A percentile compares a stretch with the other conserved stretches of the same genome.
Evolutionary conservation across 1,140 invertebrate species (phyloP).

Genomic region (Megalopta genalis): DNA sequence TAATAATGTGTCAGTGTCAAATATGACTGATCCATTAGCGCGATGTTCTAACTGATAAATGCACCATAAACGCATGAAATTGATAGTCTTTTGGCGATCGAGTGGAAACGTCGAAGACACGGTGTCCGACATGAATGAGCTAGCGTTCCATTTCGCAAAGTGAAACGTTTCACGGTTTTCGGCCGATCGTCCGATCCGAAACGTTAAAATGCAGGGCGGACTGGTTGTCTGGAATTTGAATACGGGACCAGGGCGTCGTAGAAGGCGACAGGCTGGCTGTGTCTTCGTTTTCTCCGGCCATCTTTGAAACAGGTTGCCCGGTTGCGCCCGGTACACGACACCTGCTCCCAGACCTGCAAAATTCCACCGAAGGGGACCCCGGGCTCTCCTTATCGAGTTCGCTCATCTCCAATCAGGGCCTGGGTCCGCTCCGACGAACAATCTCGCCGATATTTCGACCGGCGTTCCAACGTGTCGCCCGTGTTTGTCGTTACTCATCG

Average conservation of each 20-base stretch:
- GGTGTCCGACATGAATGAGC: too few relatives aligned
- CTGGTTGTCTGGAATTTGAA: constrained; percentile 31
- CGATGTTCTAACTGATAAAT: too few relatives aligned
- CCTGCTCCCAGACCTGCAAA: constrained; percentile 59
- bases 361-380: constrained; percentile 48
- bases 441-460: constrained; percentile 58
- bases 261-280: constrained; percentile 43
- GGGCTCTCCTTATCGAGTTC: constrained; percentile 54
- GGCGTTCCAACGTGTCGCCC: constrained; percentile 15
- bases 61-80: too few relatives aligned
- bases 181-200: not conserved
- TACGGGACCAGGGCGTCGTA: constrained; percentile 43
- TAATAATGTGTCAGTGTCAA: too few relatives aligned
- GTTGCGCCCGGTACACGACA: constrained; percentile 44
- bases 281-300: constrained; percentile 47
- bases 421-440: constrained; percentile 47
- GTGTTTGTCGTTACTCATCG: constrained; percentile 40
- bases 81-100: too few relatives aligned
- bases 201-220: not conserved
- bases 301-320: constrained; percentile 51
- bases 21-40: too few relatives aligned
- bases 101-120: too few relatives aligned
- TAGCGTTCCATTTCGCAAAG: too few relatives aligned
- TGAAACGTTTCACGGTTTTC: not conserved
- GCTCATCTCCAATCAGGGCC: constrained; percentile 62